These are phyloP conservation scores for Nipponacmea schrenckii DNA, from an alignment of 2,888 invertebrate species.

Conservation along the genomic window DNA sequence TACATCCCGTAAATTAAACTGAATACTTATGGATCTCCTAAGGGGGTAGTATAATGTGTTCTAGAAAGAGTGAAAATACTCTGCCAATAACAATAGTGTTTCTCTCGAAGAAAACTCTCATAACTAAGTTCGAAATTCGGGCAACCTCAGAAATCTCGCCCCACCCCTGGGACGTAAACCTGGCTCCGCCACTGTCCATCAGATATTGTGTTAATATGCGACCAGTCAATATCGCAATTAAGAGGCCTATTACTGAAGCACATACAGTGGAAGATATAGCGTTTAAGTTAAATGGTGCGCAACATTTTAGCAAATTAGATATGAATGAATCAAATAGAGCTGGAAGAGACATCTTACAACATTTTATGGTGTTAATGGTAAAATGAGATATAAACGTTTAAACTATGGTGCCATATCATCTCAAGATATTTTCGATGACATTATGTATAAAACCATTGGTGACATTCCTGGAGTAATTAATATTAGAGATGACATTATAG, in stretches of 20 bases:
- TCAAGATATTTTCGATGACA: slow-evolving; percentile 36
- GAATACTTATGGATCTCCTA: no score
- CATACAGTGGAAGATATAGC: slow-evolving; percentile 3
- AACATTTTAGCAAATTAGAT: not conserved
- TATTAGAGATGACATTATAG: slow-evolving; percentile 40
- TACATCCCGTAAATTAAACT: no score
- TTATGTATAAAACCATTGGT: slow-evolving; percentile 25
- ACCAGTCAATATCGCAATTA: slow-evolving; percentile 2
- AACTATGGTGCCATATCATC: slow-evolving; percentile 37
- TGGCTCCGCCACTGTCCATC: no score
- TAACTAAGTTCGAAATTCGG: no score
- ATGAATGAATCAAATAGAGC: slow-evolving; percentile 5
- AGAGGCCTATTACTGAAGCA: not conserved
- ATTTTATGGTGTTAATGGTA: slow-evolving; percentile 14
- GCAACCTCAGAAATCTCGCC: no score
- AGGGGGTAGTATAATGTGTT: no score
- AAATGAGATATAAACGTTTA: slow-evolving; percentile 32
- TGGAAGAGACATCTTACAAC: slow-evolving; percentile 10
- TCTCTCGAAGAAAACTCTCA: no score
- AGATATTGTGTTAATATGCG: slow-evolving; percentile 22
- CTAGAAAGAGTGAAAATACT: no score
- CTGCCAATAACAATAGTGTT: no score
- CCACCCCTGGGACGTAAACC: no score
- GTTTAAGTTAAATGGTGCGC: slow-evolving; percentile 1
- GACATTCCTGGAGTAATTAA: slow-evolving; percentile 31